Percentiles rank a stretch among this genome's conserved stretches.
These are phyloP conservation scores for Tetranychus truncatus DNA, from an alignment of 2,888 invertebrate genomes.

Conservation along the genomic window DNA sequence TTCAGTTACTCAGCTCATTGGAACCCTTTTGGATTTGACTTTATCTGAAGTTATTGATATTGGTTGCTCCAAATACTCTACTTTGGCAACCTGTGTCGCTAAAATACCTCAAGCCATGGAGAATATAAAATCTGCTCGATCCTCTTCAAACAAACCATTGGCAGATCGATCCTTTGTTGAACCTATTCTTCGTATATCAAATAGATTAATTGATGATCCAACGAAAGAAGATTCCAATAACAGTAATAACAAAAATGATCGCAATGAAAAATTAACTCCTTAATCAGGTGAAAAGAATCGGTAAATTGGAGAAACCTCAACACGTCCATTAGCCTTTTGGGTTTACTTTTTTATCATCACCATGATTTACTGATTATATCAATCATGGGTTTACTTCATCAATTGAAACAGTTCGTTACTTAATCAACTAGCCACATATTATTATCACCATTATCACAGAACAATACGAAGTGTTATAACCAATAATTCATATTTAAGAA, in stretches of 20 bases:
- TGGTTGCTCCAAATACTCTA: neutral
- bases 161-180: constrained; percentile 1
- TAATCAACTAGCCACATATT: too few relatives aligned
- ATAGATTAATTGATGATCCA: neutral
- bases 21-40: neutral
- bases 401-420: too few relatives aligned
- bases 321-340: neutral
- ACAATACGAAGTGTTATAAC: too few relatives aligned
- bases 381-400: neutral
- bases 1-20: neutral
- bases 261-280: neutral
- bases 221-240: neutral
- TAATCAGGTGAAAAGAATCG: neutral
- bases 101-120: neutral
- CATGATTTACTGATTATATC: neutral
- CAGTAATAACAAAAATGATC: neutral
- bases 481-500: too few relatives aligned
- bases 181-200: neutral
- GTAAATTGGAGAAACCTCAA: neutral
- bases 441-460: too few relatives aligned
- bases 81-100: neutral
- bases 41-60: neutral
- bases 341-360: neutral
- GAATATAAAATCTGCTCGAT: neutral
- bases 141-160: neutral